Conservation (phyloP, 2,113 vertebrate genomes). For the Triplophysa dalaica region DNA sequence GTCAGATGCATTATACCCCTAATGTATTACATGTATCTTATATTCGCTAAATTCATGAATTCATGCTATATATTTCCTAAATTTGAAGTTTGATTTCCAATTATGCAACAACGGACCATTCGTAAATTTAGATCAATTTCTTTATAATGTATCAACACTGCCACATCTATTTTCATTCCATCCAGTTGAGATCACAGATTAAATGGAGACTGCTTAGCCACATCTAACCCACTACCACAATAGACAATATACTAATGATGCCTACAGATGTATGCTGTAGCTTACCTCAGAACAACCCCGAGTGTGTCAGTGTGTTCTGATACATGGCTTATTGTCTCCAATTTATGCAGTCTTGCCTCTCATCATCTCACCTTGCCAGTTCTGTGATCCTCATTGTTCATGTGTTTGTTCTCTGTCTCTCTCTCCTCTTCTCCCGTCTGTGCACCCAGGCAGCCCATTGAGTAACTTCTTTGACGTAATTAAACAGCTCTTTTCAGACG, state of each 20-base stretch:
- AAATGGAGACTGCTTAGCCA: constrained; percentile 34
- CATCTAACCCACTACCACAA: constrained; percentile 10
- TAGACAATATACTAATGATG: not conserved
- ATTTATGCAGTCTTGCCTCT: constrained; percentile 71
- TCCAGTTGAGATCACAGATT: constrained; percentile 46
- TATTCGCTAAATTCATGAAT: not conserved
- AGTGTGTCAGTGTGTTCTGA: not conserved
- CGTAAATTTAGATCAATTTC: not conserved
- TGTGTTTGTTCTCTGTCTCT: constrained; percentile 84
- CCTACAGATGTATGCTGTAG: not conserved
- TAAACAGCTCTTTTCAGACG: constrained; percentile 99
- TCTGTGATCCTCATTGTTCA: constrained; percentile 85
- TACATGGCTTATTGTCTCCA: constrained; percentile 30
- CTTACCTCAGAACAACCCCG: too few species aligned
- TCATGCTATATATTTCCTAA: not conserved
- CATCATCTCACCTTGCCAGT: constrained; percentile 61
- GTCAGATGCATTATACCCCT: not conserved
- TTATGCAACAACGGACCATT: not conserved
- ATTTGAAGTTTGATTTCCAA: not conserved
- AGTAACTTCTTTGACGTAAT: constrained; percentile 99
- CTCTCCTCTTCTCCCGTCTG: constrained; percentile 76
- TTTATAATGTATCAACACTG: not conserved
- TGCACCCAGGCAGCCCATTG: constrained; percentile 94
- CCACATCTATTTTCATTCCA: constrained; percentile 39
- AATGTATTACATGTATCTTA: not conserved